phyloP scores from a whole-genome alignment of 2,797 vertebrate genomes.

The Dicrostonyx torquatus region DNA sequence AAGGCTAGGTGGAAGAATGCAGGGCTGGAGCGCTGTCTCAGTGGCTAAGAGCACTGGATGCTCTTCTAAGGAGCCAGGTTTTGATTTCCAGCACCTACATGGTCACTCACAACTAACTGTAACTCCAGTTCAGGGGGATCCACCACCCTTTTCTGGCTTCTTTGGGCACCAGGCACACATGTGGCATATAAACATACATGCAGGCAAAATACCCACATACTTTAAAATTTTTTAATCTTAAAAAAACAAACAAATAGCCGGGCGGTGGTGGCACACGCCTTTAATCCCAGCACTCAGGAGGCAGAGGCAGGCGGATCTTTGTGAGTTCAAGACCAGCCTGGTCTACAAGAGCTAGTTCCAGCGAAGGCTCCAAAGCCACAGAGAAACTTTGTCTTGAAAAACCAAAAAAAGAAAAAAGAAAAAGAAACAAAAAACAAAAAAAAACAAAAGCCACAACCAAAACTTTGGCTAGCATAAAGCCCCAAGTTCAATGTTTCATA shows the following conservation, averaged over 20 bases:
- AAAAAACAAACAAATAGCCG: not conserved
- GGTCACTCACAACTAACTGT: not conserved
- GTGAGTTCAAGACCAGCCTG: no score
- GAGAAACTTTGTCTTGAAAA: not conserved
- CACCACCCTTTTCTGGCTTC: not conserved
- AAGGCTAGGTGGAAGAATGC: not conserved
- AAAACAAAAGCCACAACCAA: not conserved
- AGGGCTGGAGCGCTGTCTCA: not conserved
- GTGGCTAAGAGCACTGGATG: not conserved
- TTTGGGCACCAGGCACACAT: not conserved
- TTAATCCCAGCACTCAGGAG: no score
- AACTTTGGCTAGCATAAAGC: not conserved
- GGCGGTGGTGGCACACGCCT: no score
- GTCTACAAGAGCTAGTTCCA: no score
- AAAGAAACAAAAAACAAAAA: not conserved
- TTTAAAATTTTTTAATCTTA: not conserved
- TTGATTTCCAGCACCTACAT: not conserved
- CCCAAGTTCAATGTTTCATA: not conserved
- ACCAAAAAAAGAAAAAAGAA: not conserved
- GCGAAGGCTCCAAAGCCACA: no score
- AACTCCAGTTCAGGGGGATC: not conserved
- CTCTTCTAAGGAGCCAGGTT: not conserved
- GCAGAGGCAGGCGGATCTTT: no score
- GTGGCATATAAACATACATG: not conserved
- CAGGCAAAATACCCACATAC: not conserved